Percentiles rank a stretch among this genome's conserved stretches.
Evolutionary conservation across 1,140 invertebrate species (phyloP).

Genomic region (Sitodiplosis mosellana): DNA sequence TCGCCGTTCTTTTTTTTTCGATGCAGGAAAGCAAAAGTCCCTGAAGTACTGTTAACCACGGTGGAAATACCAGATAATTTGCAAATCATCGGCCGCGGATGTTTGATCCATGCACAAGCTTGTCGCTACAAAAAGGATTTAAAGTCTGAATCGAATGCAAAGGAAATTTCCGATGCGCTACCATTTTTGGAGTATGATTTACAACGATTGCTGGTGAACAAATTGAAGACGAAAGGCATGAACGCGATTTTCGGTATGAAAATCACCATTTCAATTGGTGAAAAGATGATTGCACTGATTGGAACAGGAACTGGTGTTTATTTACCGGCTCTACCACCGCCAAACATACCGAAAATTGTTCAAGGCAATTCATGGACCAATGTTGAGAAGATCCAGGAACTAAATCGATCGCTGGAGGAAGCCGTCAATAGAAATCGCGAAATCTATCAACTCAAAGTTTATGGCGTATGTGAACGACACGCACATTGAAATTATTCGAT

Average conservation of each 20-base stretch:
- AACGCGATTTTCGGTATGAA: slow-evolving; percentile 77
- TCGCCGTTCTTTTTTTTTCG: neutral
- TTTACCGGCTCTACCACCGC: slow-evolving; percentile 52
- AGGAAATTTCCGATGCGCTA: slow-evolving; percentile 81
- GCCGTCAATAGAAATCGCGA: slow-evolving; percentile 49
- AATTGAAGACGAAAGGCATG: slow-evolving; percentile 82
- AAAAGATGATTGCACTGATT: slow-evolving; percentile 67
- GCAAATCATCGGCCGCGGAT: slow-evolving; percentile 51
- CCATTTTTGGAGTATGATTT: slow-evolving; percentile 94
- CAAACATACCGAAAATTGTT: slow-evolving; percentile 42
- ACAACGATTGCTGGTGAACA: slow-evolving; percentile 78
- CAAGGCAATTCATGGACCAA: slow-evolving; percentile 42
- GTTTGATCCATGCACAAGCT: slow-evolving; percentile 59
- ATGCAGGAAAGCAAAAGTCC: slow-evolving; percentile 60
- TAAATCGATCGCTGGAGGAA: slow-evolving; percentile 43
- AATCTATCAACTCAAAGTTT: slow-evolving; percentile 39
- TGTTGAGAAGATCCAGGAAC: slow-evolving; percentile 36
- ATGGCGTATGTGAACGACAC: slow-evolving; percentile 8
- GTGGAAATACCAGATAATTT: slow-evolving; percentile 65
- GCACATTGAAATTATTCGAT: neutral
- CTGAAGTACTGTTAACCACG: slow-evolving; percentile 77
- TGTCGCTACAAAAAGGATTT: slow-evolving; percentile 60
- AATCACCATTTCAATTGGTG: slow-evolving; percentile 72
- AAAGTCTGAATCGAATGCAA: slow-evolving; percentile 71
- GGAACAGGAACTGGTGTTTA: slow-evolving; percentile 76